Percentiles rank a stretch among this genome's conserved stretches.
phyloP scores from a whole-genome alignment of 2,888 invertebrate genomes.

The Agrotis puta region DNA sequence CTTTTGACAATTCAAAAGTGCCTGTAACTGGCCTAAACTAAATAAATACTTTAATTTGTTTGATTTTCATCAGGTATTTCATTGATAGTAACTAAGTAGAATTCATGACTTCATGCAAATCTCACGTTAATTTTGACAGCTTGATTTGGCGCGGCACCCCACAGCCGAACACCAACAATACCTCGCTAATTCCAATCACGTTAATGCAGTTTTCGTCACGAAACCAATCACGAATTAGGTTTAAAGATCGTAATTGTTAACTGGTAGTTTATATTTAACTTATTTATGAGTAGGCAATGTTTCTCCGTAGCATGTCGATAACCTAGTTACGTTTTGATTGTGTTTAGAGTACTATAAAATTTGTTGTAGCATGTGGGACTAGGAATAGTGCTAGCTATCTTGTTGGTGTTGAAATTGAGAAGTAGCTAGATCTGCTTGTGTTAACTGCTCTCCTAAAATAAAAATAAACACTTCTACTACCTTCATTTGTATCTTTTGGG shows the following conservation, averaged over 20 bases:
- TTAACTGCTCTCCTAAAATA: too few relatives aligned
- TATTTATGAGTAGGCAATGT: constrained; percentile 44
- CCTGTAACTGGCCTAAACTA: too few relatives aligned
- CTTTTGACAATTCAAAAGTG: too few relatives aligned
- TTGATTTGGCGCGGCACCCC: neutral
- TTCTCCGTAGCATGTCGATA: constrained; percentile 40
- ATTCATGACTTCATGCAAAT: neutral
- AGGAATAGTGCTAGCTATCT: constrained; percentile 1
- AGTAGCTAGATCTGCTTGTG: neutral
- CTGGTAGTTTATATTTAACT: constrained; percentile 55
- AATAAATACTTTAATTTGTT: too few relatives aligned
- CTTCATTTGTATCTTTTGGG: too few relatives aligned
- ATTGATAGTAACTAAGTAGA: neutral
- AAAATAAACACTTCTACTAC: too few relatives aligned
- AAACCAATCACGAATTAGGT: constrained; percentile 58
- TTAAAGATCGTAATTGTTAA: constrained; percentile 58
- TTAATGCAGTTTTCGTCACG: constrained; percentile 47
- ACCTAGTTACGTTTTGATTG: constrained; percentile 53
- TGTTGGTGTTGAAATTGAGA: neutral
- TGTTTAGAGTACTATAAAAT: constrained; percentile 48
- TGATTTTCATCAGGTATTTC: neutral
- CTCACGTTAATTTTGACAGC: neutral
- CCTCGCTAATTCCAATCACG: constrained; percentile 17
- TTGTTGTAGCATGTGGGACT: constrained; percentile 2
- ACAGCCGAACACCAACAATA: neutral